Conservation (phyloP, 2,888 invertebrate genomes). For the Epinotia brunnichana region DNA sequence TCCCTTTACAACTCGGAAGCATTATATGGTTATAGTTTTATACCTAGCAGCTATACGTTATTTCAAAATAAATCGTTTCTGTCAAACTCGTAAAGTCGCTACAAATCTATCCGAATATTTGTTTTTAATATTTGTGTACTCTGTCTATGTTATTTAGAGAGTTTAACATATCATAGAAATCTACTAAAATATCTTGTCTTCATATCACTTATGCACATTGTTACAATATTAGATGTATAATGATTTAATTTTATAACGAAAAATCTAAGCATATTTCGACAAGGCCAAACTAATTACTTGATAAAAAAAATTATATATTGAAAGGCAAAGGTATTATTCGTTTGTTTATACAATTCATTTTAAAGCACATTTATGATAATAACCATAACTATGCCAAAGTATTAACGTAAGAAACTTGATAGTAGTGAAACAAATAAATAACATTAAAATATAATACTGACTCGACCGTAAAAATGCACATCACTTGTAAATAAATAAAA, state of each 20-base stretch:
- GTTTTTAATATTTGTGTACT: constrained; percentile 45
- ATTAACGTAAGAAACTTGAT: constrained; percentile 35
- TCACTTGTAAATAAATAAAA: constrained; percentile 33
- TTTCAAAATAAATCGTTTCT: background rate
- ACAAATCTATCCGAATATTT: constrained; percentile 40
- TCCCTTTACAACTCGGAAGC: background rate
- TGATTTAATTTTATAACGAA: constrained; percentile 35
- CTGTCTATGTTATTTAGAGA: constrained; percentile 48
- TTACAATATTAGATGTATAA: constrained; percentile 38
- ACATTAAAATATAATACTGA: constrained; percentile 35
- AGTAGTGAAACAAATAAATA: constrained; percentile 33
- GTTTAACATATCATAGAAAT: constrained; percentile 46
- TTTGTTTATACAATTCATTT: constrained; percentile 2
- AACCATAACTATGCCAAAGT: constrained; percentile 41
- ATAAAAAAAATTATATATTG: background rate
- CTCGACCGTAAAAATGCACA: constrained; percentile 32
- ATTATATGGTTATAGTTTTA: background rate
- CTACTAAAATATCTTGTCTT: constrained; percentile 46
- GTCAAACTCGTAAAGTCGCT: constrained; percentile 19
- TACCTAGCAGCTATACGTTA: background rate
- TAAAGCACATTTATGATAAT: constrained; percentile 16
- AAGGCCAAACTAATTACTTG: background rate
- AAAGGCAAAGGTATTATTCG: background rate
- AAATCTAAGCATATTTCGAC: constrained; percentile 28
- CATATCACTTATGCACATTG: constrained; percentile 47